Conservation (phyloP, 2,888 invertebrate species). For the Blera fallax region DNA sequence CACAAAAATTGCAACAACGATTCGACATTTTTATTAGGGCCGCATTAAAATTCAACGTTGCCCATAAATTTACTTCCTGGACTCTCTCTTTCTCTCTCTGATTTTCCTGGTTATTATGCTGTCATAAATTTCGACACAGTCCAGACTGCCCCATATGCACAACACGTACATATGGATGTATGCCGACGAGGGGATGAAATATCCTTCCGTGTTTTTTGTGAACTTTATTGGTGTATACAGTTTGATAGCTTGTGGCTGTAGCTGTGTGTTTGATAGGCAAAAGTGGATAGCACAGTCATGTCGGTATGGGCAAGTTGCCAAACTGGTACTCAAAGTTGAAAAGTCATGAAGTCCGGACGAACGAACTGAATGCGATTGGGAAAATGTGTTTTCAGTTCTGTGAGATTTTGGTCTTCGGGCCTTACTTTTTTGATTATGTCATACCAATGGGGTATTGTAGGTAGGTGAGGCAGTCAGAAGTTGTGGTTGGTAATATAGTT, state of each 20-base stretch:
- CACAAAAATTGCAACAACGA: conserved; percentile 11
- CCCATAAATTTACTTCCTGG: conserved; percentile 51
- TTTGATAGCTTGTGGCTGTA: conserved; percentile 34
- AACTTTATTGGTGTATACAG: conserved; percentile 18
- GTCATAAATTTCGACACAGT: conserved; percentile 58
- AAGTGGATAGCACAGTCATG: background rate
- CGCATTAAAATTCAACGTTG: conserved; percentile 63
- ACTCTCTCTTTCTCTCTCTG: background rate
- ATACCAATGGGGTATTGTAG: background rate
- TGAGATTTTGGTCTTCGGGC: background rate
- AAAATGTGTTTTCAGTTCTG: conserved; percentile 37
- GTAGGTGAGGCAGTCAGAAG: background rate
- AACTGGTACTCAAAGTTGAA: conserved; percentile 11
- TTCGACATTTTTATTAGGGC: conserved; percentile 65
- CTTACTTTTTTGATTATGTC: conserved; percentile 39
- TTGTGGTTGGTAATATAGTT: background rate
- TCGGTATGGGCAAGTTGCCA: conserved; percentile 43
- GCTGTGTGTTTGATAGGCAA: background rate
- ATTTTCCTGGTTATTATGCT: conserved; percentile 51
- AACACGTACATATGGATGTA: no score
- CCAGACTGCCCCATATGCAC: conserved; percentile 24
- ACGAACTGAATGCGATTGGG: conserved; percentile 35
- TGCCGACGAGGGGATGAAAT: conserved; percentile 8
- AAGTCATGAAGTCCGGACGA: conserved; percentile 44
- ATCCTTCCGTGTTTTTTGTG: conserved; percentile 23